Evolutionary conservation across 2,888 invertebrate species (phyloP).

Genomic region (Aproaerema taeniolella): DNA sequence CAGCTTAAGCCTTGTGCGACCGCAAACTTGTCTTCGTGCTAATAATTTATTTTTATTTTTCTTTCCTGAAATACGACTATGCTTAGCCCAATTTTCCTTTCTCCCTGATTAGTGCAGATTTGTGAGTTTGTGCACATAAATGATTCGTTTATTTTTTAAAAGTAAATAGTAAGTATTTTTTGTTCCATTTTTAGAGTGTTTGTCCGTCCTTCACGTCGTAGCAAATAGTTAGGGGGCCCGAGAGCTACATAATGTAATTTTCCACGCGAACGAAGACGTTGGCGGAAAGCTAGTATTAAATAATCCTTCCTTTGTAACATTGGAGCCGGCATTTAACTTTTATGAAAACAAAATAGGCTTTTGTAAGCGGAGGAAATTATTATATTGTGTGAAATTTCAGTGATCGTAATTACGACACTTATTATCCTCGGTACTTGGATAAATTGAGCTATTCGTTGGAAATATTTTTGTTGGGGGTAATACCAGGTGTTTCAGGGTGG

Average conservation of each 20-base stretch:
- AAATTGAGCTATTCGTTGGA: slow-evolving; percentile 65
- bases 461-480: slow-evolving; percentile 69
- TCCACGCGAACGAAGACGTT: too few relatives aligned
- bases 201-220: too few relatives aligned
- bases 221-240: too few relatives aligned
- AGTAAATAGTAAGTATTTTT: too few relatives aligned
- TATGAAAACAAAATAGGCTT: too few relatives aligned
- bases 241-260: too few relatives aligned
- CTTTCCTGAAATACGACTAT: slow-evolving; percentile 14
- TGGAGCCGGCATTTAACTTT: too few relatives aligned
- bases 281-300: too few relatives aligned
- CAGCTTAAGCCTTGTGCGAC: slow-evolving; percentile 16
- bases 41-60: slow-evolving; percentile 27
- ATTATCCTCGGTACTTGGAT: slow-evolving; percentile 59
- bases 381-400: slow-evolving; percentile 41
- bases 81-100: slow-evolving; percentile 10
- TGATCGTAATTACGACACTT: slow-evolving; percentile 64
- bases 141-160: slow-evolving; percentile 2
- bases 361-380: too few relatives aligned
- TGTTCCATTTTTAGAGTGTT: too few relatives aligned
- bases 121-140: slow-evolving; percentile 10
- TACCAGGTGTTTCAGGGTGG: slow-evolving; percentile 64
- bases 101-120: slow-evolving; percentile 10
- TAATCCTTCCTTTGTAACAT: too few relatives aligned
- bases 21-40: slow-evolving; percentile 25